A percentile compares a stretch with the other conserved stretches of the same genome.
These are phyloP conservation scores for Ricordea florida DNA, from an alignment of 92 coral and sea anemone species.

Conservation along the genomic window DNA sequence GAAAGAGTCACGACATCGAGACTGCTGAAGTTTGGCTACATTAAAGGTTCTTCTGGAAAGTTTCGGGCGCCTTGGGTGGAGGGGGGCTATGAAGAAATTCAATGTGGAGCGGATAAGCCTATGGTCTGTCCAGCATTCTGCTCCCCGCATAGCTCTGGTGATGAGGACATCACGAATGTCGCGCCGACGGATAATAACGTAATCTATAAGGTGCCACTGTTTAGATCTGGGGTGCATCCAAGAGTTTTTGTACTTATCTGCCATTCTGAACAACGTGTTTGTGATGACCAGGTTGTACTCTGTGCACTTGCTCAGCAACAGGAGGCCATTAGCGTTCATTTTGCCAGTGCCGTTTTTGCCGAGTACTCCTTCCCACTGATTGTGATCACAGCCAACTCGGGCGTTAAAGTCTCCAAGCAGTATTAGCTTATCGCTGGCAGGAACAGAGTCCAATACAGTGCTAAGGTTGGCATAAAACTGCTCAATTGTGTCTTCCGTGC, in stretches of 20 bases:
- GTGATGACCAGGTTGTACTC: slow-evolving; percentile 43
- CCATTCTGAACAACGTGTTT: slow-evolving; percentile 34
- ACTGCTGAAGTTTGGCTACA: slow-evolving; percentile 8
- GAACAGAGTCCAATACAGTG: slow-evolving; percentile 14
- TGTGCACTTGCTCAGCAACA: slow-evolving; percentile 28
- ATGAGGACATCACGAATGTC: slow-evolving; percentile 30
- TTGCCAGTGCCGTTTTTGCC: slow-evolving; percentile 50
- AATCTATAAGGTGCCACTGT: slow-evolving; percentile 47
- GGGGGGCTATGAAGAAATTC: slow-evolving; percentile 18
- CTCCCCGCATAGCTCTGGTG: slow-evolving; percentile 45
- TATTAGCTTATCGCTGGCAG: slow-evolving; percentile 37
- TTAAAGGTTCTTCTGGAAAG: slow-evolving; percentile 1
- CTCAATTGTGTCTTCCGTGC: not conserved
- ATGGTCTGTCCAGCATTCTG: slow-evolving; percentile 56
- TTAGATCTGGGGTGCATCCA: slow-evolving; percentile 53
- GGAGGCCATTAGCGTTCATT: slow-evolving; percentile 35
- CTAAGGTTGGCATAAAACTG: slow-evolving; percentile 4
- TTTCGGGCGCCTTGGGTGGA: slow-evolving; percentile 20
- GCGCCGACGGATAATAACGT: slow-evolving; percentile 24
- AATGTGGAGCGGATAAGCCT: slow-evolving; percentile 21
- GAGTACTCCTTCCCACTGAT: slow-evolving; percentile 25
- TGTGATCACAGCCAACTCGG: slow-evolving; percentile 26
- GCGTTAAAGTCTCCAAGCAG: slow-evolving; percentile 46
- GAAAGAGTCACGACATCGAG: not conserved
- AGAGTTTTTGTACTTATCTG: slow-evolving; percentile 30